A percentile compares a stretch with the other conserved stretches of the same genome.
phyloP scores from a whole-genome alignment of 2,113 vertebrate species.

The Cyanocitta stelleri region DNA sequence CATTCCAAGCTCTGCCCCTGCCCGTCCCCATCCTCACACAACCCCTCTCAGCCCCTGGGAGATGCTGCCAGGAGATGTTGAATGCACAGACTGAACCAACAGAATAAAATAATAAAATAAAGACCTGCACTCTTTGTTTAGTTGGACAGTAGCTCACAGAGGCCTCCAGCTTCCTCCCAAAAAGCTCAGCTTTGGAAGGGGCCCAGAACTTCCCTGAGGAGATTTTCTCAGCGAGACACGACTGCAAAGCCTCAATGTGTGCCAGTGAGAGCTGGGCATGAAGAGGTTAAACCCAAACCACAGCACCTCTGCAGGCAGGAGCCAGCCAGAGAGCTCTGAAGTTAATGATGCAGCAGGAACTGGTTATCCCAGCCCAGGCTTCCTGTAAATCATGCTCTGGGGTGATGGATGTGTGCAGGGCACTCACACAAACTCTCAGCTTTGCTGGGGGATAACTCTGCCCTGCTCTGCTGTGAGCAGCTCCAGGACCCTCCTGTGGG shows the following conservation, averaged over 20 bases:
- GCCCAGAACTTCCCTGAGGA: not conserved
- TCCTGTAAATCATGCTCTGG: not conserved
- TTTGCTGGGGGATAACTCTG: not conserved
- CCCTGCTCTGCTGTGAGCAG: not conserved
- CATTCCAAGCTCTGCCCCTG: not conserved
- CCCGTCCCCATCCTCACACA: not conserved
- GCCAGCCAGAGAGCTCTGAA: not conserved
- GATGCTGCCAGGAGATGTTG: not conserved
- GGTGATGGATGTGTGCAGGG: not conserved
- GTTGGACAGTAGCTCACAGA: not conserved
- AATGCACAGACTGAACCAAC: not conserved
- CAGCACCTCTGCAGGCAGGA: not conserved
- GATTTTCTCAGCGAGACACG: not conserved
- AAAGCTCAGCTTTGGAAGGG: not conserved
- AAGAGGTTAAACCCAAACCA: not conserved
- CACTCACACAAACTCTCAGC: rapidly evolving
- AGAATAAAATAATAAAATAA: not conserved
- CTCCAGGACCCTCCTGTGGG: not conserved
- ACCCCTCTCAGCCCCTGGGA: not conserved
- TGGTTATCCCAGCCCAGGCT: not conserved
- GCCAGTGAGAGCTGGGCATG: rapidly evolving
- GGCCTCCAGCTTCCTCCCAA: not conserved
- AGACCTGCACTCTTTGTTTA: not conserved
- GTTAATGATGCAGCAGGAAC: not conserved
- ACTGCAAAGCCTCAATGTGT: rapidly evolving